phyloP scores from a whole-genome alignment of 2,797 vertebrate genomes.

The Eleutherodactylus coqui region DNA sequence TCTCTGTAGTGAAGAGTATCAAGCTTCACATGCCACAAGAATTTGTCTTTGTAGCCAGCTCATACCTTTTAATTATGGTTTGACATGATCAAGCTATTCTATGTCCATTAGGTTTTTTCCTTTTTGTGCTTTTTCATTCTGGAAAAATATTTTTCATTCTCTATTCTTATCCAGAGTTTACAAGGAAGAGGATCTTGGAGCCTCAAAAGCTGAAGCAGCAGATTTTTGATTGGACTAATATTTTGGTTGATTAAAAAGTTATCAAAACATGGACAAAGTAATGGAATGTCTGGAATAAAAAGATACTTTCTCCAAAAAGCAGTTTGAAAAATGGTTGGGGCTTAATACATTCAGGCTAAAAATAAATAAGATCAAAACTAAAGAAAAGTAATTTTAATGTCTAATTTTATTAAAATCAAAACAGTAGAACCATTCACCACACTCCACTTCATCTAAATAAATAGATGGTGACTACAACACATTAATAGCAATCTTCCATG shows the following conservation, averaged over 20 bases:
- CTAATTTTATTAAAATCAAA: background rate
- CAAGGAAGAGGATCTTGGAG: slow-evolving; percentile 20
- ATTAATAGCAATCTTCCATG: background rate
- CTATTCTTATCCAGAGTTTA: slow-evolving; percentile 31
- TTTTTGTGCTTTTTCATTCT: slow-evolving; percentile 30
- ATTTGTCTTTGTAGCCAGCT: slow-evolving; percentile 16
- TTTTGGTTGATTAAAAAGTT: slow-evolving; percentile 35
- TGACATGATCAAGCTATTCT: slow-evolving; percentile 29
- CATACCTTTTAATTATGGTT: slow-evolving; percentile 56
- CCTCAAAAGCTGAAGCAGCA: slow-evolving; percentile 43
- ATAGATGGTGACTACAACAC: background rate
- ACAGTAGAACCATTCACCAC: background rate
- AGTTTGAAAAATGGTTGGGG: background rate
- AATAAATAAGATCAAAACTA: background rate
- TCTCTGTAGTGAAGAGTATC: slow-evolving; percentile 7
- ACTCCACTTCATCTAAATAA: background rate
- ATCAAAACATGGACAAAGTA: slow-evolving; percentile 23
- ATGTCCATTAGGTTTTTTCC: slow-evolving; percentile 16
- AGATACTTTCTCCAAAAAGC: background rate
- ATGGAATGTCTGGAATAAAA: slow-evolving; percentile 2
- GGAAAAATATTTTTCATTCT: slow-evolving; percentile 51
- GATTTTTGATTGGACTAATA: slow-evolving; percentile 32
- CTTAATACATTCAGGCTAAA: background rate
- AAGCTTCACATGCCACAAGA: slow-evolving; percentile 36
- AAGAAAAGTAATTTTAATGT: background rate